Conservation (phyloP, 1,140 invertebrate genomes). For the Apis dorsata region DNA sequence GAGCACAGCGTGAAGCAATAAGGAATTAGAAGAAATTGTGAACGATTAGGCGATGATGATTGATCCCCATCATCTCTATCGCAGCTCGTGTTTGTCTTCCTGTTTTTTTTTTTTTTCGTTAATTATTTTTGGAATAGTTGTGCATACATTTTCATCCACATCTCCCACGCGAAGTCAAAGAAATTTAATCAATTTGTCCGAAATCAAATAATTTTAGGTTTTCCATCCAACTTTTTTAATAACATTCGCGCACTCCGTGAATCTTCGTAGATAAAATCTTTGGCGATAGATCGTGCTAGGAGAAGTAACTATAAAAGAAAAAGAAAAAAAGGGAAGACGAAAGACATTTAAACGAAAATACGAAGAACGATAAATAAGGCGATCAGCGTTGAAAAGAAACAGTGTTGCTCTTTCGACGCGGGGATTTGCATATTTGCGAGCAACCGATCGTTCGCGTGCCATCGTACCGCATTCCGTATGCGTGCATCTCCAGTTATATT, state of each 20-base stretch:
- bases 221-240: neutral
- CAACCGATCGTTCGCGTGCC: conserved; percentile 46
- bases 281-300: too few species aligned
- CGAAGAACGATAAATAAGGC: conserved; percentile 9
- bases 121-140: conserved; percentile 3
- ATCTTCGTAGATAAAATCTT: neutral
- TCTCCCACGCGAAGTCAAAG: neutral
- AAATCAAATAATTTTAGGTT: conserved; percentile 6
- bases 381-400: neutral
- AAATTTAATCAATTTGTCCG: conserved; percentile 1
- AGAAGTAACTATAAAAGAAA: neutral
- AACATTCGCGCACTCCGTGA: neutral
- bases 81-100: neutral
- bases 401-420: conserved; percentile 5
- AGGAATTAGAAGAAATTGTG: neutral
- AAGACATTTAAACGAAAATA: conserved; percentile 12
- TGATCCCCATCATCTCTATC: too few species aligned
- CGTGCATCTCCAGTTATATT: conserved; percentile 60
- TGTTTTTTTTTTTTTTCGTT: conserved; percentile 32
- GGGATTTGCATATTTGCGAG: conserved; percentile 48
- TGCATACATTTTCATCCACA: conserved; percentile 3
- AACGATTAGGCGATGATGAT: conserved; percentile 24
- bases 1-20: neutral
- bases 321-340: too few species aligned
- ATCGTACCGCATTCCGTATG: conserved; percentile 49